Percentiles rank a stretch among this genome's conserved stretches.
These are phyloP conservation scores for Hypomesus transpacificus DNA, from an alignment of 2,113 vertebrate species.

Conservation along the genomic window DNA sequence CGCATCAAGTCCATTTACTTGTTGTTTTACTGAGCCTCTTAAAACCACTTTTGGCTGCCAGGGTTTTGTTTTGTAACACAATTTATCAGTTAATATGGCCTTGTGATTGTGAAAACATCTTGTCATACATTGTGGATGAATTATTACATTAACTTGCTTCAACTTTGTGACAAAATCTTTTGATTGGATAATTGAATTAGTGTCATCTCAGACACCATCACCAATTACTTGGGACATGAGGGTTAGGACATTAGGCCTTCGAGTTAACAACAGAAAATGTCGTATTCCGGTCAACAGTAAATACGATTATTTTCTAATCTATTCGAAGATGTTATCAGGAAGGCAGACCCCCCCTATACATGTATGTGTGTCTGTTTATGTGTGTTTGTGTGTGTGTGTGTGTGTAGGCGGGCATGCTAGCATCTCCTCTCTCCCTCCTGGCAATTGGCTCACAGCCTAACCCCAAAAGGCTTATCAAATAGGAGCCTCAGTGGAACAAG, in stretches of 20 bases:
- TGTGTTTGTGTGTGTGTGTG: not conserved
- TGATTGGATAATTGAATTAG: constrained; percentile 35
- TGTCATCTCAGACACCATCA: constrained; percentile 15
- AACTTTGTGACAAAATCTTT: not conserved
- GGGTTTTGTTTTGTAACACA: constrained; percentile 8
- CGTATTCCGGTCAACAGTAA: constrained; percentile 4
- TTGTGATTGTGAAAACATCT: constrained; percentile 25
- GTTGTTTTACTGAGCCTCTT: constrained; percentile 3
- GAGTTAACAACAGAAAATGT: constrained; percentile 9
- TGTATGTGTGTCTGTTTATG: not conserved
- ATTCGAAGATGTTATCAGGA: constrained; percentile 17
- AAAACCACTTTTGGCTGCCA: constrained; percentile 31
- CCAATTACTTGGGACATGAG: not conserved
- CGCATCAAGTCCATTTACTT: constrained; percentile 17
- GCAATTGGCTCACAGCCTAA: too few relatives aligned
- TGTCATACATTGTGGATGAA: constrained; percentile 16
- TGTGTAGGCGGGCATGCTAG: not conserved
- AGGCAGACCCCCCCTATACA: not conserved
- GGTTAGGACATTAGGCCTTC: too few relatives aligned
- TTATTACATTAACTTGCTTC: not conserved
- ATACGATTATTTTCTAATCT: constrained; percentile 20
- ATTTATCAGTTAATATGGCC: constrained; percentile 13
- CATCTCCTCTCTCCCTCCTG: not conserved
- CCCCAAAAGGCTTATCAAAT: too few relatives aligned
- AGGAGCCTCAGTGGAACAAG: too few relatives aligned